phyloP scores from a whole-genome alignment of 2,888 invertebrate species.

The Macaria liturata region DNA sequence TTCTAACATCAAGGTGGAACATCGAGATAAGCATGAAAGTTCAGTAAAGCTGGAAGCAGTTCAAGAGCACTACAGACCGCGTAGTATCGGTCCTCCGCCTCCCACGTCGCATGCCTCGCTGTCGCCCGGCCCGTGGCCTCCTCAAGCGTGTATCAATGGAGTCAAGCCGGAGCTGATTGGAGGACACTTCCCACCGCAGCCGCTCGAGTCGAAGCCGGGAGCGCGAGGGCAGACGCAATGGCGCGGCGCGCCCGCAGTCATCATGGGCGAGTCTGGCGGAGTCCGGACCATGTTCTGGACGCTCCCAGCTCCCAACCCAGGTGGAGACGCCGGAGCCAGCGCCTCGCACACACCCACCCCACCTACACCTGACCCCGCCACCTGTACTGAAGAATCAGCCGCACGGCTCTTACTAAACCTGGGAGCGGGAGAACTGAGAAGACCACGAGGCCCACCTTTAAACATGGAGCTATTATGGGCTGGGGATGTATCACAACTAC shows the following conservation, averaged over 20 bases:
- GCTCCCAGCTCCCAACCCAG: slow-evolving; percentile 80
- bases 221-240: slow-evolving; percentile 69
- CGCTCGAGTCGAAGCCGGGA: slow-evolving; percentile 66
- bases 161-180: slow-evolving; percentile 93
- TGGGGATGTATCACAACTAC: slow-evolving; percentile 92
- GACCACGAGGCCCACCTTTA: slow-evolving; percentile 86
- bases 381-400: slow-evolving; percentile 84
- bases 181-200: slow-evolving; percentile 78
- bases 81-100: slow-evolving; percentile 70
- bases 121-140: slow-evolving; percentile 80
- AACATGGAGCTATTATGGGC: slow-evolving; percentile 97
- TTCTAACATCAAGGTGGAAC: slow-evolving; percentile 60
- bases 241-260: slow-evolving; percentile 92
- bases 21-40: slow-evolving; percentile 63
- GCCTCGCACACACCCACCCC: slow-evolving; percentile 82
- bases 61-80: slow-evolving; percentile 52
- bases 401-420: slow-evolving; percentile 89
- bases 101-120: slow-evolving; percentile 64
- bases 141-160: slow-evolving; percentile 88
- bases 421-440: slow-evolving; percentile 86
- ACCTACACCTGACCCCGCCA: slow-evolving; percentile 78
- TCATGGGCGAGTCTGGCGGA: slow-evolving; percentile 96
- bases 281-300: slow-evolving; percentile 89
- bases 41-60: slow-evolving; percentile 74
- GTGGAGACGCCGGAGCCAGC: slow-evolving; percentile 76